Conservation (phyloP, 2,113 vertebrate species). For the Datnioides undecimradiatus region DNA sequence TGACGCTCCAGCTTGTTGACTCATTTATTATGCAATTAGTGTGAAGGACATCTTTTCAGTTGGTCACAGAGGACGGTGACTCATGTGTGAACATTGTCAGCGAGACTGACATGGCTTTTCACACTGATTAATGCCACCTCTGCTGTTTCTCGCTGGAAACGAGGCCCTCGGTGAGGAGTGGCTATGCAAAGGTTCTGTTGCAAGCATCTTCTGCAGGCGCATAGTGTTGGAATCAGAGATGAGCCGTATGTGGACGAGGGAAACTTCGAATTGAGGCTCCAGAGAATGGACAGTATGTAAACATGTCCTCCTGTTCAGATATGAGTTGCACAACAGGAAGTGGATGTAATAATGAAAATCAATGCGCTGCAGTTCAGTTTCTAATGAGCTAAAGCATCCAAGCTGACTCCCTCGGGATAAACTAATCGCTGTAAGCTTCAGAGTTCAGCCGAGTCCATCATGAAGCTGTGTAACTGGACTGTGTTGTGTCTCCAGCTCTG, state of each 20-base stretch:
- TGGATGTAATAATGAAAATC: background rate
- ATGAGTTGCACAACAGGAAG: background rate
- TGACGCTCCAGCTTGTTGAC: slow-evolving; percentile 2
- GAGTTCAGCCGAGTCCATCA: too few relatives aligned
- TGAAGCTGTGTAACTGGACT: background rate
- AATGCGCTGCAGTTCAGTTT: background rate
- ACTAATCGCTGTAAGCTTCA: background rate
- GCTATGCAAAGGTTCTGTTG: slow-evolving; percentile 1
- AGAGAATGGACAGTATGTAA: background rate
- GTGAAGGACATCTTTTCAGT: slow-evolving; percentile 13
- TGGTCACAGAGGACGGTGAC: slow-evolving; percentile 2
- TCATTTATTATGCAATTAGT: background rate
- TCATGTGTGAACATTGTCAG: background rate
- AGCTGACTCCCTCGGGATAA: background rate
- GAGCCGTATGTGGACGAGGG: too few relatives aligned
- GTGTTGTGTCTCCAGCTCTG: background rate
- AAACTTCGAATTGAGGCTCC: too few relatives aligned
- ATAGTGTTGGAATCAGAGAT: background rate
- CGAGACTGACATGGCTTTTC: background rate
- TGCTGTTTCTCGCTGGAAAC: background rate
- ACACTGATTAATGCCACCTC: background rate
- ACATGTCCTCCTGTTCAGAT: too few relatives aligned
- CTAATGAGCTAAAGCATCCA: background rate
- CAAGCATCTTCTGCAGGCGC: background rate
- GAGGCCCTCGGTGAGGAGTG: background rate